Base-by-base conservation (phyloP, 2,113 vertebrate genomes). In the Merops nubicus region DNA sequence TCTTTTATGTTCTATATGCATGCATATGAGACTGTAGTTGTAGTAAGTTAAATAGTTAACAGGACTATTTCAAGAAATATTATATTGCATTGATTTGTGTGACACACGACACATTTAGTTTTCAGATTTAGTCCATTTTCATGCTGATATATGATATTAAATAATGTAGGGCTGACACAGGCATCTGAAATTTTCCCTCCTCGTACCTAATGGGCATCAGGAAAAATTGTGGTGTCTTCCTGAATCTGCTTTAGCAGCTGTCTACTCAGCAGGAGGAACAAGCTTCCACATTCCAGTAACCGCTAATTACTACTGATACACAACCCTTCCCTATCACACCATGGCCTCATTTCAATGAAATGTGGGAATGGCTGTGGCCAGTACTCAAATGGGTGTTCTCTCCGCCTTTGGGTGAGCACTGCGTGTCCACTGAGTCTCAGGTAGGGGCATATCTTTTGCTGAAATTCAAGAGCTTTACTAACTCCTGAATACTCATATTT, bases 191-290 rank as follows among this genome's bases (percentile, higher is more conserved):
- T 80, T 73, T 20, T 74, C 6, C 1, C 7, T 53, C 29, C 33
- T 9, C 63, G 20, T 77, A 80, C 43, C 54, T 92, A 93, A 91
- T 51, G 54, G 67, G 36, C 60, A 83, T 83, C 47, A 85, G 60
- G 47, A 96, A 94, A 92, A 90, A 93, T 47, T 3, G 7, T 50
- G 33, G 40, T 82, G 34, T 65, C 83, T 93, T 91, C 73, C 51
- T 45, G 82, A 96, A 96, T 95, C 63, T 97, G 85, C 65, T 96
- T 84, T 88, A 95, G 85, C 95, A 97, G 95, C 95, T 97, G 96
- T 94, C 88, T 91, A 50, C 93, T 93, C 97, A 95, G 95, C 74
- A 89, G 96, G 93, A 94, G 28, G n/a, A 94, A 88, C 77, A 96
- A 91, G 62, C 38, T 91, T 95, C 74, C 59, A 91, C 68, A 29